A percentile compares a stretch with the other conserved stretches of the same genome.
phyloP scores from a whole-genome alignment of 2,113 vertebrate species.

The Rhea pennata region DNA sequence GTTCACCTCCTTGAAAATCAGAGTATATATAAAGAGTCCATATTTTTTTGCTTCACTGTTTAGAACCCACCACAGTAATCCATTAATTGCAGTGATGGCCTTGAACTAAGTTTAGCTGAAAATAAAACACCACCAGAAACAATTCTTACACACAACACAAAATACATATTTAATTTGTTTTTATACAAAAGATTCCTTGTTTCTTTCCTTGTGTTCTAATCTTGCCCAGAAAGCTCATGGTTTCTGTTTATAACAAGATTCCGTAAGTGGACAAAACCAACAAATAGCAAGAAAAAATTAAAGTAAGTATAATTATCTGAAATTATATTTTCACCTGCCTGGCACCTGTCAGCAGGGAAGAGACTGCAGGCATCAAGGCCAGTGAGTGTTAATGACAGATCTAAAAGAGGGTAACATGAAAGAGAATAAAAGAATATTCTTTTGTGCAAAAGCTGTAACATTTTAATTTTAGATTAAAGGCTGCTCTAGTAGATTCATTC shows the following conservation, averaged over 20 bases:
- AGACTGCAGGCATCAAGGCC: not conserved
- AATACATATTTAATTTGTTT: not conserved
- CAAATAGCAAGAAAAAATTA: not conserved
- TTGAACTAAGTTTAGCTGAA: not conserved
- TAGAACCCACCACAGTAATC: fast-evolving
- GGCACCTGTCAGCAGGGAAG: not conserved
- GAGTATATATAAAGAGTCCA: not conserved
- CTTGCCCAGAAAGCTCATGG: not conserved
- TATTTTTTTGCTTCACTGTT: not conserved
- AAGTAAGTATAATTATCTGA: not conserved
- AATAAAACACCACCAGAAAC: not conserved
- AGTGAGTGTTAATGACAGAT: not conserved
- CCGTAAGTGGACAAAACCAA: not conserved
- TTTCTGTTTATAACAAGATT: not conserved
- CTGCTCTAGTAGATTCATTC: not conserved
- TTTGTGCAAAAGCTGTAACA: not conserved
- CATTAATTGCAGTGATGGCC: not conserved
- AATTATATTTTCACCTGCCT: not conserved
- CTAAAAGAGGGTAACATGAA: not conserved
- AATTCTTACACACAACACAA: not conserved
- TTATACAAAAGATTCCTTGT: not conserved
- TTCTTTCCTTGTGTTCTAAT: not conserved
- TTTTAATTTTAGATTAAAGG: not conserved
- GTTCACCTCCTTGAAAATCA: not conserved
- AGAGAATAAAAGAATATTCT: not conserved